These are phyloP conservation scores for Leguminivora glycinivorella DNA, from an alignment of 1,140 invertebrate species.

Conservation along the genomic window DNA sequence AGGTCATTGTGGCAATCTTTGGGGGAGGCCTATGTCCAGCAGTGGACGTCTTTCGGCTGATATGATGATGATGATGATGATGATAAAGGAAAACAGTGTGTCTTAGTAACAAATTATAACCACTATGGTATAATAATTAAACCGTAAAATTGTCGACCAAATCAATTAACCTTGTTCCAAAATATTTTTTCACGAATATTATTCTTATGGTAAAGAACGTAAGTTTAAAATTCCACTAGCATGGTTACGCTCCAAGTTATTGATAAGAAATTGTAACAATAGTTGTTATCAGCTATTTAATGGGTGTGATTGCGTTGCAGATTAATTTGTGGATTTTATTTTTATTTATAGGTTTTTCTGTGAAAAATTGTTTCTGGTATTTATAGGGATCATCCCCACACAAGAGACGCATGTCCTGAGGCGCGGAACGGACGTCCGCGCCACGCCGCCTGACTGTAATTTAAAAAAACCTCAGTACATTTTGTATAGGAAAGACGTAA, in stretches of 20 bases:
- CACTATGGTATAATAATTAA: neutral
- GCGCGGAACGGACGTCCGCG: too few relatives aligned
- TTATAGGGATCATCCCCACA: too few relatives aligned
- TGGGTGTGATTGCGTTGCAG: neutral
- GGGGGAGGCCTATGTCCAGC: too few relatives aligned
- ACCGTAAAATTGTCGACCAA: neutral
- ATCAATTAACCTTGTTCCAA: neutral
- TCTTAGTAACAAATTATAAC: neutral
- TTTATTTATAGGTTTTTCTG: neutral
- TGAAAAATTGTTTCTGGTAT: neutral
- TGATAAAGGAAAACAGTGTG: neutral
- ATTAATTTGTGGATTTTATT: neutral
- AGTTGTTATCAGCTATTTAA: conserved; percentile 4
- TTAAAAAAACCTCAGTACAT: too few relatives aligned
- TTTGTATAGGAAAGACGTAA: too few relatives aligned
- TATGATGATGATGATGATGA: too few relatives aligned
- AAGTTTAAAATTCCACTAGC: neutral
- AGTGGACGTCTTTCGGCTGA: too few relatives aligned
- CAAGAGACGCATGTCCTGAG: too few relatives aligned
- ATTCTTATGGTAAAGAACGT: neutral
- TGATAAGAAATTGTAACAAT: conserved; percentile 13
- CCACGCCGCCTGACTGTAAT: too few relatives aligned
- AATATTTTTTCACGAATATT: neutral
- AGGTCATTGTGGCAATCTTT: too few relatives aligned
- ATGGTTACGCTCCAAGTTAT: neutral